Percentiles rank a stretch among this genome's conserved stretches.
These are phyloP conservation scores for Brenthis ino DNA, from an alignment of 2,888 invertebrate species.

Conservation along the genomic window DNA sequence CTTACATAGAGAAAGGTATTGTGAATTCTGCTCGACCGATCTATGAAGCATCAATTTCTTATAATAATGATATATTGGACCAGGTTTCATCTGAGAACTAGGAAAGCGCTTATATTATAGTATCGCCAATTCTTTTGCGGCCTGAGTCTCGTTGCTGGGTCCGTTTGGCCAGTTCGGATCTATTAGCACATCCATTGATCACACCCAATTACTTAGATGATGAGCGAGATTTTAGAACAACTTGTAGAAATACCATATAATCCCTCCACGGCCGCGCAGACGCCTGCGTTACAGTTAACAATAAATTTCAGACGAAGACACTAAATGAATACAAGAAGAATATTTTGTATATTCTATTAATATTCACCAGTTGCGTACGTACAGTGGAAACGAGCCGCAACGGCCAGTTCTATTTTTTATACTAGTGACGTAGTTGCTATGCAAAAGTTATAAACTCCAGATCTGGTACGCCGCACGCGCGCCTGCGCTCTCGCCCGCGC, in stretches of 20 bases:
- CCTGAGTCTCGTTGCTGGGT: conserved; percentile 56
- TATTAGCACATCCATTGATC: conserved; percentile 50
- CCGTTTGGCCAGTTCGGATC: conserved; percentile 52
- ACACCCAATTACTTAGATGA: conserved; percentile 56
- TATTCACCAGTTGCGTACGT: too few species aligned
- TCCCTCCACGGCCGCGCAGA: too few species aligned
- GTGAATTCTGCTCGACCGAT: conserved; percentile 36
- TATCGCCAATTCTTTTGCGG: conserved; percentile 52
- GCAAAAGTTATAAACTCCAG: too few species aligned
- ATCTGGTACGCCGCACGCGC: too few species aligned
- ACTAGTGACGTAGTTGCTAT: too few species aligned
- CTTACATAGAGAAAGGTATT: conserved; percentile 49
- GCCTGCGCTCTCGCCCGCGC: too few species aligned
- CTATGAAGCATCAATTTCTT: conserved; percentile 40
- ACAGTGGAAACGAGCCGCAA: too few species aligned
- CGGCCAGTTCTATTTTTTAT: too few species aligned
- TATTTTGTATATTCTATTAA: too few species aligned
- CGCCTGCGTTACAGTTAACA: too few species aligned
- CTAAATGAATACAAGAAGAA: too few species aligned
- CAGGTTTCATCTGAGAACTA: conserved; percentile 50
- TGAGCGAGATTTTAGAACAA: conserved; percentile 54
- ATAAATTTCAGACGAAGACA: too few species aligned
- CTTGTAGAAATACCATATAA: conserved; percentile 45
- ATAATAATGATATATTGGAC: conserved; percentile 45
- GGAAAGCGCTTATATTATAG: conserved; percentile 46